Percentiles rank a stretch among this genome's conserved stretches.
Conservation (phyloP, 92 coral and sea anemone genomes). For the Galaxea fascicularis region DNA sequence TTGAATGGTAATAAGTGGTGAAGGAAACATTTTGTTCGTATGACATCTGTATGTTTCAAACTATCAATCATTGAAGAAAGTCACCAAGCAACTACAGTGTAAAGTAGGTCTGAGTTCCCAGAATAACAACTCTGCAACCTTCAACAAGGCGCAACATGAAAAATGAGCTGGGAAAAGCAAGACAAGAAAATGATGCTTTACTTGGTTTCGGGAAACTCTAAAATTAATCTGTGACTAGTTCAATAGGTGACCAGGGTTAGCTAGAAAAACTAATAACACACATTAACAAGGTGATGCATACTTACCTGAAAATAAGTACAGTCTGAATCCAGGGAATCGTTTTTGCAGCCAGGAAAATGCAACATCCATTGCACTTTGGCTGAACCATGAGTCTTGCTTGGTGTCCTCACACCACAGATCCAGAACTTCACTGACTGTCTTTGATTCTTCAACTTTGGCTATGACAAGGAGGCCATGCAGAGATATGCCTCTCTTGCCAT, state of each 20-base stretch:
- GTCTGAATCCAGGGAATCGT: slow-evolving; percentile 2
- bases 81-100: too few species aligned
- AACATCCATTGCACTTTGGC: slow-evolving; percentile 25
- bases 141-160: too few species aligned
- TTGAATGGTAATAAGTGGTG: too few species aligned
- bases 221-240: neutral
- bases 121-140: too few species aligned
- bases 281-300: neutral
- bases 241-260: too few species aligned
- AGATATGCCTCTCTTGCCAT: slow-evolving; percentile 56
- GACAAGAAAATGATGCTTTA: too few species aligned
- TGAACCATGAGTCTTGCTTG: slow-evolving; percentile 38
- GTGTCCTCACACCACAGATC: slow-evolving; percentile 40
- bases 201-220: too few species aligned
- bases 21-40: too few species aligned
- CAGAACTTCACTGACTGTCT: slow-evolving; percentile 4
- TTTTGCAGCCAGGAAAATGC: slow-evolving; percentile 21
- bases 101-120: too few species aligned
- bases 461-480: slow-evolving; percentile 45
- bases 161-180: too few species aligned
- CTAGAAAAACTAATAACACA: neutral
- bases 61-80: too few species aligned
- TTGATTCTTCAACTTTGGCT: slow-evolving; percentile 25
- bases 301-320: slow-evolving; percentile 43
- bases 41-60: too few species aligned